Evolutionary conservation across 2,797 vertebrate genomes (phyloP), one percentile per base, ranked within the genome.

Genomic region (Lophius americanus): DNA sequence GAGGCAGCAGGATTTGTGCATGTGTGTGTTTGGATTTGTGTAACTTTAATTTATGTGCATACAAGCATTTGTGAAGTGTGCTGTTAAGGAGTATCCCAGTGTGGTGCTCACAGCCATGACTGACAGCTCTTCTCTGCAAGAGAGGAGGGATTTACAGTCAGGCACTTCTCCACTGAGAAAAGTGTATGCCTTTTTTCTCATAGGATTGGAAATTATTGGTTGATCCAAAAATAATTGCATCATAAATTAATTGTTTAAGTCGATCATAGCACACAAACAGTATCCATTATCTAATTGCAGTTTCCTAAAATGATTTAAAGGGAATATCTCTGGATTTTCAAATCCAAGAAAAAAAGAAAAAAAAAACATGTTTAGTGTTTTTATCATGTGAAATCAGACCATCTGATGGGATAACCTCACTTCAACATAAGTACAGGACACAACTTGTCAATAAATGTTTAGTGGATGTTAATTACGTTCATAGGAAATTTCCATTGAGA

Each of bases 21-120:
- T 60, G 57, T 75, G 11, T 51, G 39, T 57, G 51, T 23, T 23
- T 23, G 51, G 11, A 48, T 51, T 38, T 66, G 73, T 81, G 62
- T 60, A 35, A 23, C 23, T 1, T 44, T 38, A 47, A 6, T 68
- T 44, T 42, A 60, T 58, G 49, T 64, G 49, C 41, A 33, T 44
- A 66, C 10, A 44, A 8, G 36, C 47, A 14, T 51, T 70, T 44
- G 72, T 74, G 66, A 77, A 53, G 62, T 71, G n/a, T 68, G 48
- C 60, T 73, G 70, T 82, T 74, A 83, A 76, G 79, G 70, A 79
- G 51, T 75, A 23, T 52, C 14, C 36, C 14, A 75, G 61, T 60
- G 61, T 84, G 69, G 68, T 13, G 8, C 54, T 60, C 39, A 42
- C 64, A 43, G 41, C 63, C 51, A 36, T 72, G 73, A 80, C 49